A percentile compares a stretch with the other conserved stretches of the same genome.
Conservation (phyloP, 2,797 vertebrate genomes). For the Coregonus suidteri region DNA sequence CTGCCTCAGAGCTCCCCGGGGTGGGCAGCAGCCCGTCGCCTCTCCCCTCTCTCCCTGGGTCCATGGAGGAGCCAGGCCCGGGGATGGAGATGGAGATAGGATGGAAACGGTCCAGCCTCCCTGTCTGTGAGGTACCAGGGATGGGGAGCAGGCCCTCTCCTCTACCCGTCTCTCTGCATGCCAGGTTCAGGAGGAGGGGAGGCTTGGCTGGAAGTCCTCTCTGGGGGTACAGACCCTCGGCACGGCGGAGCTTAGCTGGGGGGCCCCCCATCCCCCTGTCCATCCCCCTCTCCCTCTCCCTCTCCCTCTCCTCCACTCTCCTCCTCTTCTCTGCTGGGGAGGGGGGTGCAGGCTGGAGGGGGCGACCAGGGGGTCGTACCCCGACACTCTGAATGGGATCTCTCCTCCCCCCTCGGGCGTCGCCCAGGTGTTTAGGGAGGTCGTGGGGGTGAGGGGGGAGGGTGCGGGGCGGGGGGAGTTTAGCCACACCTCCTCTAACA, state of each 20-base stretch:
- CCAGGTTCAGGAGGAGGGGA: background rate
- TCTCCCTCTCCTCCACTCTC: slow-evolving; percentile 41
- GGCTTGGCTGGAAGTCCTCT: slow-evolving; percentile 6
- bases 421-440: slow-evolving; percentile 47
- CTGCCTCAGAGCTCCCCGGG: slow-evolving; percentile 55
- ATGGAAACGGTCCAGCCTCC: slow-evolving; percentile 42
- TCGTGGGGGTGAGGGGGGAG: slow-evolving; percentile 57
- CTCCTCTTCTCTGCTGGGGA: slow-evolving; percentile 59
- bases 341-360: slow-evolving; percentile 39
- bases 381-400: slow-evolving; percentile 51
- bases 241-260: slow-evolving; percentile 65
- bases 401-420: slow-evolving; percentile 58
- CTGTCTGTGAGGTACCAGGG: slow-evolving; percentile 55
- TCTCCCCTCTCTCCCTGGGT: slow-evolving; percentile 6
- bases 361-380: slow-evolving; percentile 26
- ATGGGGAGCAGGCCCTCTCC: slow-evolving; percentile 47
- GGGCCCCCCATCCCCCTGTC: slow-evolving; percentile 66
- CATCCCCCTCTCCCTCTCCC: background rate
- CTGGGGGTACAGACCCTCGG: slow-evolving; percentile 40
- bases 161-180: slow-evolving; percentile 38
- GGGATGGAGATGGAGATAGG: slow-evolving; percentile 34
- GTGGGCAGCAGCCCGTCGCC: slow-evolving; percentile 33
- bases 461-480: slow-evolving; percentile 59
- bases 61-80: background rate
- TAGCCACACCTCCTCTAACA: slow-evolving; percentile 15